phyloP scores from a whole-genome alignment of 2,797 vertebrate genomes.

The Onychomys arenicola region DNA sequence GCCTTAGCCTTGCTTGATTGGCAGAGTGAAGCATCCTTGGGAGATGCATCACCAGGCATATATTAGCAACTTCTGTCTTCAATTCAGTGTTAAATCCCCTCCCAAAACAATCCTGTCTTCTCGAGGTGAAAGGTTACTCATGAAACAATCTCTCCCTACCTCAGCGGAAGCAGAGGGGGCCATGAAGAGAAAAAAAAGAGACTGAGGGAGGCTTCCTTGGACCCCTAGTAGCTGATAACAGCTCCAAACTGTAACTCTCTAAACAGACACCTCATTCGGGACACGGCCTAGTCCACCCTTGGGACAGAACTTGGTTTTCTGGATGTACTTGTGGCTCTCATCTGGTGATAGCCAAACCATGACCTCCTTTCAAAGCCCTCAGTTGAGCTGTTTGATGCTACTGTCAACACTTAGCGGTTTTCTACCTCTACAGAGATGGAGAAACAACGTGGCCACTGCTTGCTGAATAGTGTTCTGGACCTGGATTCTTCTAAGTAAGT shows the following conservation, averaged over 20 bases:
- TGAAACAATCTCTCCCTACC: background rate
- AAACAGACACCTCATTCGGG: background rate
- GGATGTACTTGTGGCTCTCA: background rate
- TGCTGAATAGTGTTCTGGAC: background rate
- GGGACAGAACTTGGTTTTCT: background rate
- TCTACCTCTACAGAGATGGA: background rate
- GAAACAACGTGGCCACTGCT: background rate
- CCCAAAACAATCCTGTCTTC: background rate
- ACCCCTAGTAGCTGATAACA: background rate
- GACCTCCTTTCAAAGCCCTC: background rate
- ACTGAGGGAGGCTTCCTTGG: background rate
- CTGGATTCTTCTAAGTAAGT: background rate
- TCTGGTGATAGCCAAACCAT: background rate
- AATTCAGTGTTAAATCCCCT: background rate
- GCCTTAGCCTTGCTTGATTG: background rate
- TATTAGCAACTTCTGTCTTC: background rate
- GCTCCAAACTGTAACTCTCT: background rate
- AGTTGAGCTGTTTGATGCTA: background rate
- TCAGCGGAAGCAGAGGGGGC: background rate
- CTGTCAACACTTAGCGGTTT: slow-evolving; percentile 2
- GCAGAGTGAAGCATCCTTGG: background rate
- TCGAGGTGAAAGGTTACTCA: background rate
- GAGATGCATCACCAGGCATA: background rate
- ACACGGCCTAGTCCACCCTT: background rate
- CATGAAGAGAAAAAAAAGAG: slow-evolving; percentile 34